phyloP scores from a whole-genome alignment of 2,888 invertebrate species.

The Cristatella mucedo region DNA sequence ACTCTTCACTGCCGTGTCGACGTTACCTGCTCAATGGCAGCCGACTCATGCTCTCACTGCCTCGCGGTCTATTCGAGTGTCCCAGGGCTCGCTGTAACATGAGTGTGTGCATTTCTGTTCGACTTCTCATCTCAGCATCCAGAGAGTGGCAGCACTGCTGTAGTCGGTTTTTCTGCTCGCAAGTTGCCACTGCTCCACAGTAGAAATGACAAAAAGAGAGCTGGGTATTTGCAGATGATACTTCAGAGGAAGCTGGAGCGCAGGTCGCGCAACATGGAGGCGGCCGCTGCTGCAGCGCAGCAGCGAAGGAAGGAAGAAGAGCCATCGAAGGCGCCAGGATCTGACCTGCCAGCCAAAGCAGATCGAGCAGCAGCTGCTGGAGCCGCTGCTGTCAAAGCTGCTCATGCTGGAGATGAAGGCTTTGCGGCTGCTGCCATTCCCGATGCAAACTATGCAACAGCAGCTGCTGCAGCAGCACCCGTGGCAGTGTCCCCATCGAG shows the following conservation, averaged over 20 bases:
- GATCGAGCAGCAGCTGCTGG: slow-evolving; percentile 17
- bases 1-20: too few relatives aligned
- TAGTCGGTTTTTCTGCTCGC: too few relatives aligned
- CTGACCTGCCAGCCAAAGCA: too few relatives aligned
- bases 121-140: too few relatives aligned
- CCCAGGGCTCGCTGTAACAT: too few relatives aligned
- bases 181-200: too few relatives aligned
- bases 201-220: too few relatives aligned
- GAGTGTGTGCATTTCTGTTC: too few relatives aligned
- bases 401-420: background rate
- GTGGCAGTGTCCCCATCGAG: background rate
- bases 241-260: slow-evolving; percentile 33
- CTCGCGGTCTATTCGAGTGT: too few relatives aligned
- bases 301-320: slow-evolving; percentile 3
- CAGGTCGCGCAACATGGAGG: slow-evolving; percentile 17
- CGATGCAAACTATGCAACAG: background rate
- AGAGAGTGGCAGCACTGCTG: too few relatives aligned
- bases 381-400: slow-evolving; percentile 16
- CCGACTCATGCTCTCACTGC: too few relatives aligned
- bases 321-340: background rate
- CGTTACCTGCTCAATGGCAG: too few relatives aligned
- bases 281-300: background rate
- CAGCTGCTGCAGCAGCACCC: background rate
- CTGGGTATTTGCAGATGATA: slow-evolving; percentile 34
- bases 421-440: background rate